Evolutionary conservation across 2,888 invertebrate species (phyloP).

Genomic region (Spisula subtruncata): DNA sequence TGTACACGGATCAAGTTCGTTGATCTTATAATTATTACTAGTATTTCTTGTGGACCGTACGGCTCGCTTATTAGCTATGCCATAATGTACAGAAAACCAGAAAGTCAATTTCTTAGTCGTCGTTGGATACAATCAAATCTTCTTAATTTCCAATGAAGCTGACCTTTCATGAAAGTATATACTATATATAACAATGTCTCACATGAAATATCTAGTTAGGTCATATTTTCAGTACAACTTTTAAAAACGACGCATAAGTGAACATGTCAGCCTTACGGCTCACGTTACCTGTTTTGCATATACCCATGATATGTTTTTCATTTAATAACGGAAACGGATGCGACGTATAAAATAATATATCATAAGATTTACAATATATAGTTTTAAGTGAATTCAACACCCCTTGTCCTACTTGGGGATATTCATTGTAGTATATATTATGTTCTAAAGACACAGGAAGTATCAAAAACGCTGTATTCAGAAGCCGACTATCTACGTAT

Average conservation of each 20-base stretch:
- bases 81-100: too few relatives aligned
- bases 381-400: slow-evolving; percentile 21
- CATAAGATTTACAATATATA: not conserved
- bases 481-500: not conserved
- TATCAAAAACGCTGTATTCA: slow-evolving; percentile 7
- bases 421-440: not conserved
- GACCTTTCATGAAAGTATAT: not conserved
- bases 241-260: not conserved
- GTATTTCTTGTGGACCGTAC: too few relatives aligned
- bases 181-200: too few relatives aligned
- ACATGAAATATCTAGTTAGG: not conserved
- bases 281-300: not conserved
- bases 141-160: not conserved
- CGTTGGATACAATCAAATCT: not conserved
- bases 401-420: not conserved
- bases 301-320: not conserved
- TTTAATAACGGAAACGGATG: slow-evolving; percentile 17
- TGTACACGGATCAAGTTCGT: too few relatives aligned
- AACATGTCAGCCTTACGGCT: not conserved
- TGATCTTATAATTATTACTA: too few relatives aligned
- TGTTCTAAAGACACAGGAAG: not conserved
- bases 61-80: too few relatives aligned
- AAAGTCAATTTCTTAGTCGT: not conserved
- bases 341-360: not conserved
- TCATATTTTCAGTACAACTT: not conserved